Evolutionary conservation across 2,888 invertebrate species (phyloP).

Genomic region (Gisinianus flammeolus): DNA sequence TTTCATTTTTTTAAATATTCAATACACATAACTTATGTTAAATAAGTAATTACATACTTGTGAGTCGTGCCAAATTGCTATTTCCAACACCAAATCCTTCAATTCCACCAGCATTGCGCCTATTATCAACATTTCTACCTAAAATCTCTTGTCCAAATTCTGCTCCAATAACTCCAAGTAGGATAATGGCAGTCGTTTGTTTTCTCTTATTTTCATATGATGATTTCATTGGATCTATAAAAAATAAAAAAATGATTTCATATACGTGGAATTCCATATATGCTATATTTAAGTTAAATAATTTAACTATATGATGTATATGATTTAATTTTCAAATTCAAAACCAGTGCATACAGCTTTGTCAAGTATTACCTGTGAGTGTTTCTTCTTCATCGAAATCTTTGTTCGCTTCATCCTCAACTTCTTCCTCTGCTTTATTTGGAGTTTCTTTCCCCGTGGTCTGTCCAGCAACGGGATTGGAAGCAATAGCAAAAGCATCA

Average conservation of each 20-base stretch:
- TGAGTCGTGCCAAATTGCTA: slow-evolving; percentile 86
- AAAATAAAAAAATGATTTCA: background rate
- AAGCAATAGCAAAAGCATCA: slow-evolving; percentile 59
- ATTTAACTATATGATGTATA: too few species aligned
- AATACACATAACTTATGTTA: background rate
- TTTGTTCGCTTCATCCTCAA: slow-evolving; percentile 42
- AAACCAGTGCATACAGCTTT: too few species aligned
- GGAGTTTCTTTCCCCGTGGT: slow-evolving; percentile 51
- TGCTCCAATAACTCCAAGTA: slow-evolving; percentile 96
- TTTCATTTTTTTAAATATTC: background rate
- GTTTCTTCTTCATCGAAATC: slow-evolving; percentile 59
- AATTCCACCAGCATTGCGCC: slow-evolving; percentile 65
- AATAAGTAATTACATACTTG: slow-evolving; percentile 67
- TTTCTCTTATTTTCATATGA: slow-evolving; percentile 79
- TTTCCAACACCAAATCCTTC: slow-evolving; percentile 88
- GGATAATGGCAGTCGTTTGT: slow-evolving; percentile 92
- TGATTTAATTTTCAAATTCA: background rate
- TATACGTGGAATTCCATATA: too few species aligned
- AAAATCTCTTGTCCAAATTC: slow-evolving; percentile 95
- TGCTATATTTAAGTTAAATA: too few species aligned
- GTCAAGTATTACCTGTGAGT: slow-evolving; percentile 51
- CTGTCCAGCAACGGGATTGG: slow-evolving; percentile 1
- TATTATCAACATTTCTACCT: slow-evolving; percentile 64
- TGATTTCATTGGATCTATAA: slow-evolving; percentile 35
- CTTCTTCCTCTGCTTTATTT: slow-evolving; percentile 47